Conservation (phyloP, 2,888 invertebrate genomes). For the Lycocerus yunnanus region DNA sequence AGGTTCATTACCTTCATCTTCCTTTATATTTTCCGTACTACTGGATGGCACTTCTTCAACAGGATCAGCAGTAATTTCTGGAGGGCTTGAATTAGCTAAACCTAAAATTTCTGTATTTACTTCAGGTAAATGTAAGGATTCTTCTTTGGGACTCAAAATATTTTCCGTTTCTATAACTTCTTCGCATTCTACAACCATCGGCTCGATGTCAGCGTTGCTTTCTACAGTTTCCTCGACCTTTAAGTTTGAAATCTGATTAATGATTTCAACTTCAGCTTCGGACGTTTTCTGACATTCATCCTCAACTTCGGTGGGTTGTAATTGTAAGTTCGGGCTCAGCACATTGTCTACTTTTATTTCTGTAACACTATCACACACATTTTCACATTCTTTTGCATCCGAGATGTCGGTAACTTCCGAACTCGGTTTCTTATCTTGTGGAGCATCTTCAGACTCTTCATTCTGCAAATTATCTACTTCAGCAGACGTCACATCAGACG, state of each 20-base stretch:
- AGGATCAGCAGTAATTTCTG: background rate
- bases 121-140: background rate
- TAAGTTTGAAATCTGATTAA: background rate
- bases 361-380: background rate
- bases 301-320: too few relatives aligned
- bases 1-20: slow-evolving; percentile 15
- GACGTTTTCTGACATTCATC: background rate
- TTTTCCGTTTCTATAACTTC: background rate
- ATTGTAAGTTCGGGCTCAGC: background rate
- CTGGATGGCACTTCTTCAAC: background rate
- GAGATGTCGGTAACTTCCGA: background rate
- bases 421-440: background rate
- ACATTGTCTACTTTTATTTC: background rate
- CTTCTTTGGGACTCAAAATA: background rate
- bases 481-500: background rate
- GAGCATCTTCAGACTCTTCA: slow-evolving; percentile 7
- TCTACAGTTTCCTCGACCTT: background rate
- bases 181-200: background rate
- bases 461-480: background rate
- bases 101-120: background rate
- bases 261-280: slow-evolving; percentile 4
- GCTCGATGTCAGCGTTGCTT: too few relatives aligned
- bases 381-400: background rate
- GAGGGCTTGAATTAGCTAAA: background rate
- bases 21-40: slow-evolving; percentile 16